Conservation (phyloP, 2,888 invertebrate species). For the Pyrrhia umbra region DNA sequence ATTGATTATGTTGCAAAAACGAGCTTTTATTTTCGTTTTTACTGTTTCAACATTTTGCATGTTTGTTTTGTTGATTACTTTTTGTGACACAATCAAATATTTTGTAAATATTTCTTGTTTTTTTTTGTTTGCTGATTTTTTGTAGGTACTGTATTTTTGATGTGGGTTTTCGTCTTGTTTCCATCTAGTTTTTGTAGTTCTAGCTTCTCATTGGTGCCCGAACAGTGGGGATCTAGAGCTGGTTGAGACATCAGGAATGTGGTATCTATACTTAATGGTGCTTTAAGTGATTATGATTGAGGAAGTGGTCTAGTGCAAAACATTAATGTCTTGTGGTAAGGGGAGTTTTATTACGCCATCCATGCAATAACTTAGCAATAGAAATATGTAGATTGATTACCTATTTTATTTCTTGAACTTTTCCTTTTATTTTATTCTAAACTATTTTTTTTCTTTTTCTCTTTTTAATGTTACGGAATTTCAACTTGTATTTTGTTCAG, state of each 20-base stretch:
- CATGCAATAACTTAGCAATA: not conserved
- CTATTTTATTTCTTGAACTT: conserved; percentile 11
- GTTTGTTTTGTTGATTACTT: conserved; percentile 64
- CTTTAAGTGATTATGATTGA: conserved; percentile 42
- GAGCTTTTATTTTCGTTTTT: conserved; percentile 50
- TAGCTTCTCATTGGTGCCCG: conserved; percentile 77
- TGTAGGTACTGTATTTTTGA: conserved; percentile 64
- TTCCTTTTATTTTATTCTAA: conserved; percentile 9
- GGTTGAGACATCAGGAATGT: conserved; percentile 41
- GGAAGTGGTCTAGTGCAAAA: conserved; percentile 49
- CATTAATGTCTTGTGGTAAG: conserved; percentile 35
- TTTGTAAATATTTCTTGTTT: conserved; percentile 65
- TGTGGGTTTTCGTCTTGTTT: conserved; percentile 39
- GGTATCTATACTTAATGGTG: conserved; percentile 47
- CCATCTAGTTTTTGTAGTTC: conserved; percentile 43
- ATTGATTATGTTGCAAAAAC: conserved; percentile 78
- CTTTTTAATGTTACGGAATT: conserved; percentile 62
- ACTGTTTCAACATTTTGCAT: conserved; percentile 57
- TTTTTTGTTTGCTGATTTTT: conserved; percentile 33
- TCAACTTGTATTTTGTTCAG: conserved; percentile 64
- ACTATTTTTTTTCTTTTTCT: conserved; percentile 25
- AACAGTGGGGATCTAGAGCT: conserved; percentile 71
- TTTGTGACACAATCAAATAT: conserved; percentile 73
- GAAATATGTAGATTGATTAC: conserved; percentile 9
- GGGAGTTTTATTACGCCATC: conserved; percentile 36